Evolutionary conservation across 64 coral and sea anemone species (phyloP), one percentile per base, ranked within the genome.

Genomic region (Porites australiensis): DNA sequence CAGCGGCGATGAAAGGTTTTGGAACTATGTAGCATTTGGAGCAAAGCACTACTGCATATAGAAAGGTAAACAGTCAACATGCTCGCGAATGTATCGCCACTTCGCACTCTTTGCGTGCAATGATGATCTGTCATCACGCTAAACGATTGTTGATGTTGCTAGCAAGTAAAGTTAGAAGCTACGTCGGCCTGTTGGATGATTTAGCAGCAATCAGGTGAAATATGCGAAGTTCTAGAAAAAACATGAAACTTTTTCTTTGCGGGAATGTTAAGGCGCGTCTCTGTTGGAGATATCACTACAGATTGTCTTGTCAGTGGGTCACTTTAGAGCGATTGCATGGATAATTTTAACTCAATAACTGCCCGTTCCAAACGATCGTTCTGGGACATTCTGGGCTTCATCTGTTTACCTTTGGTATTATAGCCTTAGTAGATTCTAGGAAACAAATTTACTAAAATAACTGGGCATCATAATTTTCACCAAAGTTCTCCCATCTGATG

Each of bases 221-320:
- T 19, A 43, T 68, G 3, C 61, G 13, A 44, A 61, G 62, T 69
- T 84, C 81, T 84, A 84, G 61, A 67, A 84, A 47, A 10, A 18
- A 64, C 63, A 37, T 3, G 16, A 50, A 84, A 22, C 63, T 84
- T 82, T 84, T 49, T 65, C 16, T 44, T 68, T 68, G 15, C 81
- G 62, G 81, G 81, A 84, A 67, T 84, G 81, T 84, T 84, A 68
- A 84, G 81, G 58, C 16, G 61, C 5, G 46, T 14, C 81, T 12
- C 46, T 8, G 81, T 21, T 69, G 81, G 81, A 65, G 63, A 84
- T 15, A 84, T 68, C 16, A 68, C 59, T 11, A 5, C 5, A 66
- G 45, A 68, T 64, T 64, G 59, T 50, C 62, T 20, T 64, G 58
- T 47, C 60, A 64, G 73, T 52, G 46, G 65, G 81, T 69, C 18